Conservation (phyloP, 2,113 vertebrate species). For the Amphilophus citrinellus region DNA sequence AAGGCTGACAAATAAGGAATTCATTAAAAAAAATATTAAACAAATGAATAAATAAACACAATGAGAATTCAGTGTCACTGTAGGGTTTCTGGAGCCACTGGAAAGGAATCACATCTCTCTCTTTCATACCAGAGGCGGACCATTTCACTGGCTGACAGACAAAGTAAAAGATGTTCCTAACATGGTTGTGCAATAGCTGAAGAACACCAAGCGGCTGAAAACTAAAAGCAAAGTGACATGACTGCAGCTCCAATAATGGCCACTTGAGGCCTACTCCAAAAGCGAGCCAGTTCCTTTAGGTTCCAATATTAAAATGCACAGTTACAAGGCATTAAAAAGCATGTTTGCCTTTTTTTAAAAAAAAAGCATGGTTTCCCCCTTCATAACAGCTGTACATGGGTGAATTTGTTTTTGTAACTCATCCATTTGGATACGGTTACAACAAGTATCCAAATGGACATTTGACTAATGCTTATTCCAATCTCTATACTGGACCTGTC, state of each 20-base stretch:
- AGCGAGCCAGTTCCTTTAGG: not conserved
- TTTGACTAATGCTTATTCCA: not conserved
- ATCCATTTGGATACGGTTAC: not conserved
- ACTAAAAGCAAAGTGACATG: not conserved
- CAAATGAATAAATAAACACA: not conserved
- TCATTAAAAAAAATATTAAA: not conserved
- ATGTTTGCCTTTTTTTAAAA: not conserved
- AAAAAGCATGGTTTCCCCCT: too few species aligned
- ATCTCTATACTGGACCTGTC: not conserved
- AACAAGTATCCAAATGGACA: not conserved
- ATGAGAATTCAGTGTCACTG: not conserved
- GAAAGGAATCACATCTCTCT: not conserved
- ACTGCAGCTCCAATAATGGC: not conserved
- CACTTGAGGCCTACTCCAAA: not conserved
- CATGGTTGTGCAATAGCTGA: not conserved
- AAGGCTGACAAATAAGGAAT: not conserved
- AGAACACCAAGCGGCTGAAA: not conserved
- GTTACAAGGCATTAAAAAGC: not conserved
- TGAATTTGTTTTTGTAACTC: not conserved
- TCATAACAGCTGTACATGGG: not conserved
- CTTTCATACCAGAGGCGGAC: not conserved
- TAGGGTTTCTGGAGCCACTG: not conserved
- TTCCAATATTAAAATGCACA: not conserved
- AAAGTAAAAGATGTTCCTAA: slow-evolving; percentile 16
- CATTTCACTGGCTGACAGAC: not conserved